Evolutionary conservation across 2,888 invertebrate genomes (phyloP), one percentile per base, ranked within the genome.

Genomic region (Platycheirus rosarum): DNA sequence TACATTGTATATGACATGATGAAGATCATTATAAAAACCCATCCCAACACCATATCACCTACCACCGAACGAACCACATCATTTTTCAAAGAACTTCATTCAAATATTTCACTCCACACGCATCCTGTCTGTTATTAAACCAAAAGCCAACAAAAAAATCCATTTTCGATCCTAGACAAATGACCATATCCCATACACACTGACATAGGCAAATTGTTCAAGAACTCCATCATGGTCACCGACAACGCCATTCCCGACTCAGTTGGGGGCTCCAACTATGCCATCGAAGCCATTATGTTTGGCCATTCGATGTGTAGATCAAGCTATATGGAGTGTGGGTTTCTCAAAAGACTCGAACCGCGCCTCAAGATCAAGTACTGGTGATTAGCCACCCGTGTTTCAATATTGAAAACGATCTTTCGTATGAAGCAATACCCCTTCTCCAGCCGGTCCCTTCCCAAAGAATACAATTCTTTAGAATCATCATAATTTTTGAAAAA

Each of bases 311-410:
- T 8, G 37, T 18, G 55, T 6, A 37, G 57, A 57, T 42, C 26
- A 60, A 60, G 29, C 14, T 46, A 14, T 35, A 23, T 26, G 18
- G 23, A 26, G 57, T 74, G 80, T 80, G 80, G 80, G 80, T 65
- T 80, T 62, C 51, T 51, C 63, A 65, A 80, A 70, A 60, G 65
- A 23, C 20, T 26, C 13, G 37, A 51, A 51, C 75, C 75, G 65
- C 49, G 42, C 62, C 48, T 14, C 42, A 62, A 75, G 80, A 80
- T 80, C 75, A 65, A 76, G 70, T 76, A 71, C 60, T 55, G 13
- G 40, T 70, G 80, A 80, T 80, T 76, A 80, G 80, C 80, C 80
- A 70, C 80, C 80, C 80, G 80, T 80, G 80, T 70, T 80, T 65
- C 26, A 29, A 60, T 65, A 68, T 37, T 60, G 60, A 73, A 71